Conservation (phyloP, 2,888 invertebrate species). For the Pasiphila rectangulata region DNA sequence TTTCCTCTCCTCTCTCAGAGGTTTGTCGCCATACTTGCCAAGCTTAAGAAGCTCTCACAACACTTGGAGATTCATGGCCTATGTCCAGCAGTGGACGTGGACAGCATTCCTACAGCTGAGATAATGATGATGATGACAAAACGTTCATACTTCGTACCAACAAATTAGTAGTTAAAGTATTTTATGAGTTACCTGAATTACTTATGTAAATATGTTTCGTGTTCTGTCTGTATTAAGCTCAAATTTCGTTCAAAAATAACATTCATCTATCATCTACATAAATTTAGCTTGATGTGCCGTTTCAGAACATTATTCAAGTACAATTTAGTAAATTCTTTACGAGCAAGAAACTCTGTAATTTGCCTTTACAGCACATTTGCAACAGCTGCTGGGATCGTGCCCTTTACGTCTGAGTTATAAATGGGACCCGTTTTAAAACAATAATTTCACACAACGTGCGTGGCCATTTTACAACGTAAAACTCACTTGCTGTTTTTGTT, state of each 20-base stretch:
- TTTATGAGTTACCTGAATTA: no score
- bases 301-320: conserved; percentile 9
- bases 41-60: no score
- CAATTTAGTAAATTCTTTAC: conserved; percentile 18
- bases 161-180: no score
- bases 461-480: neutral
- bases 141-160: no score
- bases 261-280: neutral
- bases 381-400: conserved; percentile 18
- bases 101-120: no score
- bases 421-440: conserved; percentile 16
- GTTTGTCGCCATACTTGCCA: no score
- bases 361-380: conserved; percentile 19
- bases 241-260: neutral
- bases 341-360: conserved; percentile 12
- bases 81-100: no score
- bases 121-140: no score
- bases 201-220: no score
- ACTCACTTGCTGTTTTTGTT: neutral
- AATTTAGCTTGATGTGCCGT: neutral
- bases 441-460: conserved; percentile 11
- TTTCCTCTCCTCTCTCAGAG: no score
- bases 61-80: no score
- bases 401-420: conserved; percentile 17
- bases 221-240: neutral